phyloP scores from a whole-genome alignment of 2,888 invertebrate species.

The Drosophila diplacantha region DNA sequence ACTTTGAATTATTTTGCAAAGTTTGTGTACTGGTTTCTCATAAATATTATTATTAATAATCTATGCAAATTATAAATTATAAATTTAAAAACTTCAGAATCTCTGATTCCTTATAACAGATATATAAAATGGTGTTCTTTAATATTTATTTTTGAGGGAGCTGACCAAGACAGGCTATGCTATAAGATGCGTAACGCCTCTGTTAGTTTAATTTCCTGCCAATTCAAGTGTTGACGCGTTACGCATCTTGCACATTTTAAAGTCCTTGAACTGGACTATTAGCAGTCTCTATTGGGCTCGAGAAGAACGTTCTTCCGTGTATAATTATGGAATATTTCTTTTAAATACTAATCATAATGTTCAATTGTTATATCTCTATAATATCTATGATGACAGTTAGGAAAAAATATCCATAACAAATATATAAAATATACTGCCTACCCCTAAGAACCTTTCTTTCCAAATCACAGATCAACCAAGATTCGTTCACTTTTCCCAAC shows the following conservation, averaged over 20 bases:
- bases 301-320: too few species aligned
- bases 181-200: neutral
- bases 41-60: too few species aligned
- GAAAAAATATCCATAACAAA: neutral
- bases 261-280: neutral
- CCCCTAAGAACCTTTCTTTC: too few species aligned
- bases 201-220: too few species aligned
- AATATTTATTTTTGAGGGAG: too few species aligned
- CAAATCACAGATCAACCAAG: neutral
- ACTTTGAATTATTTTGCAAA: neutral
- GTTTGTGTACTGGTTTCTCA: neutral
- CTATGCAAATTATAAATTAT: too few species aligned
- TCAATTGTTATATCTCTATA: accelerated
- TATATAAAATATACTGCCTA: neutral
- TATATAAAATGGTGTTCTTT: neutral
- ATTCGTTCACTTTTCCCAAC: neutral
- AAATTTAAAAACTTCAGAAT: neutral
- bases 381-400: neutral
- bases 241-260: neutral
- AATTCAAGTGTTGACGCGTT: neutral
- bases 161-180: neutral
- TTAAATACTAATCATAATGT: neutral
- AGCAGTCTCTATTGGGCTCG: neutral
- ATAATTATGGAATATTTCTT: neutral
- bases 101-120: neutral